Evolutionary conservation across 2,113 vertebrate species (phyloP), one percentile per base, ranked within the genome.

Genomic region (Trogon surrucura): DNA sequence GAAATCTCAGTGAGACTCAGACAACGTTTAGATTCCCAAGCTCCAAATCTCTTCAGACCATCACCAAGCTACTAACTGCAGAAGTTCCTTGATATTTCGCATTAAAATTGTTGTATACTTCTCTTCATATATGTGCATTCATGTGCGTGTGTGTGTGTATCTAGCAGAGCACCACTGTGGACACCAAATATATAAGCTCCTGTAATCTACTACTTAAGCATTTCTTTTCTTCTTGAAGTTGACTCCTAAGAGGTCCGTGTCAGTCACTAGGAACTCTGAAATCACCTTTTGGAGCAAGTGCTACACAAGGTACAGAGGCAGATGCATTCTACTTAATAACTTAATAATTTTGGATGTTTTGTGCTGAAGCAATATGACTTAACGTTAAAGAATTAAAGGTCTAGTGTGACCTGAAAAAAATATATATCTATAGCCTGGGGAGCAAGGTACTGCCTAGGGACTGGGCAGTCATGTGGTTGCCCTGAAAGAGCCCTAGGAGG

Each of bases 201-300:
- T 21, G 6, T 62, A 23, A 81, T 75, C 57, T 69, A 21, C 26
- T 29, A 44, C 30, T 14, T n/a, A 64, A 9, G 16, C 14, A 45
- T 79, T 84, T 60, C 48, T 87, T 88, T 91, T n/a, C 34, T 60
- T 95, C 57, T 74, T 81, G 65, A 87, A 91, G 51, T 4, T 93
- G 73, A 62, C 38, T 91, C 70, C 26, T 56, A 72, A 85, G 45
- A 89, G 32, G 21, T 75, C 53, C 29, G 17, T 36, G 48, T 82
- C 70, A 79, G 32, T 30, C 73, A 88, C 26, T n/a, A 82, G 85
- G 50, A 95, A 57, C 53, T 88, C 74, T 18, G 4, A 93, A 94
- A 65, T 82, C 48, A 80, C 66, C 53, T 94, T 72, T 67, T 67
- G 38, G 26, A 94, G 50, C 17, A 93, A 78, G 45, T 57, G 26